Percentiles rank a stretch among this genome's conserved stretches.
Evolutionary conservation across 2,797 vertebrate species (phyloP).

Genomic region (Pygocentrus nattereri): DNA sequence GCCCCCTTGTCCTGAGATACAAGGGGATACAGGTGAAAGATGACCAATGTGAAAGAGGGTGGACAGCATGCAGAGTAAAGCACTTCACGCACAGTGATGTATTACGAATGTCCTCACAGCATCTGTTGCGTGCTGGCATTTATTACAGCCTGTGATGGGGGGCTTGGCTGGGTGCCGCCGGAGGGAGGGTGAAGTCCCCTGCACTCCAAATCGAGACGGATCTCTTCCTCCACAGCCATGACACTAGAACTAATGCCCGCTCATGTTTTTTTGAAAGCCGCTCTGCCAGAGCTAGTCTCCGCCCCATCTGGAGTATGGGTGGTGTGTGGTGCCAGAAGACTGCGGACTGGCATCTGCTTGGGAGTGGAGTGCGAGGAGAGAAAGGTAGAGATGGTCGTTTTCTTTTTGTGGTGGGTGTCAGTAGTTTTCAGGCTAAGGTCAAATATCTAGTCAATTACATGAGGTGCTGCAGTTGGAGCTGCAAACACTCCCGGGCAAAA

Average conservation of each 20-base stretch:
- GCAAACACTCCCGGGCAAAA: too few relatives aligned
- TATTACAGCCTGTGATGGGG: constrained; percentile 63
- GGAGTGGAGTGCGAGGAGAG: background rate
- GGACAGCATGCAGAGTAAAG: constrained; percentile 3
- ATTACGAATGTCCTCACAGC: constrained; percentile 72
- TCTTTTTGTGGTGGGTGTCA: background rate
- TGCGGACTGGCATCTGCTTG: constrained; percentile 33
- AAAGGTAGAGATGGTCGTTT: constrained; percentile 9
- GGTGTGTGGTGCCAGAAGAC: constrained; percentile 44
- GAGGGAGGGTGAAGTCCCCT: constrained; percentile 51
- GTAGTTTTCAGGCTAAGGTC: constrained; percentile 21
- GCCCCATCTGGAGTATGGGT: constrained; percentile 37
- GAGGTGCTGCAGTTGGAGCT: background rate
- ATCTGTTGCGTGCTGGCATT: constrained; percentile 77
- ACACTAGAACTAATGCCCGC: constrained; percentile 54
- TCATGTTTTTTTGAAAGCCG: constrained; percentile 54
- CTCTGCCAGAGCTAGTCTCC: constrained; percentile 46
- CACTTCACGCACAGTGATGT: constrained; percentile 66
- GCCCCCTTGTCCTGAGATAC: background rate
- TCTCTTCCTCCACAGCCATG: constrained; percentile 43
- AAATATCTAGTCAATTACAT: background rate
- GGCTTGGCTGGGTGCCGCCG: constrained; percentile 67
- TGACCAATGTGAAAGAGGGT: constrained; percentile 4
- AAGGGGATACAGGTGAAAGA: constrained; percentile 25
- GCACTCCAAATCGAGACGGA: constrained; percentile 54